Evolutionary conservation across 2,113 vertebrate genomes (phyloP), one percentile per base, ranked within the genome.

Genomic region (Pituophis catenifer): DNA sequence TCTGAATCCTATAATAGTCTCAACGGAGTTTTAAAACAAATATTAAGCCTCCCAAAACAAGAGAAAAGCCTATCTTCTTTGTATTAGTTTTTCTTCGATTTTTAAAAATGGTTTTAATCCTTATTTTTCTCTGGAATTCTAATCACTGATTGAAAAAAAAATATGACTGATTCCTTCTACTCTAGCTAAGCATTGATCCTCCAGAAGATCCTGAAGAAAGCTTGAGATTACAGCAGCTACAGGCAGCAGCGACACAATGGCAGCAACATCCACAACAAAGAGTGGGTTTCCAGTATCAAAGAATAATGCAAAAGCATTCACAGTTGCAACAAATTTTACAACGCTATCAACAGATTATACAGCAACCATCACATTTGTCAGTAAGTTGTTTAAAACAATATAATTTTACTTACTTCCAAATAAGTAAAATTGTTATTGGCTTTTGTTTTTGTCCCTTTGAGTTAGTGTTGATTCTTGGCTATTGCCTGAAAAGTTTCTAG

Each of bases 251-350:
- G 19, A 99, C 99, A 50, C 99, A 99, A 75, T 99, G 99, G 99
- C 99, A 99, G 95, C 99, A 99, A 93, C 99, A 99, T 89, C 99
- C 99, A 93, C 99, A 99, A 54, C 99, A 99, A 87, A 98, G 98
- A 17, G 98, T 98, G 0, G 98, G 98, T 44, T 98, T 99, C 96
- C 99, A 99, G 3, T 99, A 99, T 96, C 99, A 99, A 96, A 98
- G 98, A 52, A 99, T 99, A 90, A 99, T 99, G 99, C 99, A 99
- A 96, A 99, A 99, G 89, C 99, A 99, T 12, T 98, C 98, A 29
- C 98, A 99, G 93, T 97, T 99, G 89, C 99, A 99, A 95, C 98
- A 99, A 95, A 97, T 99, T 38, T 98, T 99, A 0, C 98, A 99
- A 89, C 98, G 99, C 93, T 99, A 99, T 95, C 99, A 99, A 95